Evolutionary conservation across 2,888 invertebrate genomes (phyloP).

Genomic region (Diadegma fenestrale): DNA sequence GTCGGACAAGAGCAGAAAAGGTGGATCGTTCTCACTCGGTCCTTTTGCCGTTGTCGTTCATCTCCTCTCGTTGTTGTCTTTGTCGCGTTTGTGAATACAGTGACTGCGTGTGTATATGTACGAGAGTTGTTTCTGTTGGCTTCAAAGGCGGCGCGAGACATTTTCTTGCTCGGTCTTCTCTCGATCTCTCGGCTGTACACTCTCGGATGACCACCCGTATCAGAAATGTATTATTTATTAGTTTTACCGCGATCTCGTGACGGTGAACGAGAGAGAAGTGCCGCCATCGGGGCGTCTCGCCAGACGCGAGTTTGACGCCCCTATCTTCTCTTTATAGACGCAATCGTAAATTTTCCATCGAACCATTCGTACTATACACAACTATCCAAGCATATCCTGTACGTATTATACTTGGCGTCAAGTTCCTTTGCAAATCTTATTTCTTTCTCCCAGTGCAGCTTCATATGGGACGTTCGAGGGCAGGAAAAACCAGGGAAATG

Average conservation of each 20-base stretch:
- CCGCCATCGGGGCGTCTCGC: slow-evolving; percentile 66
- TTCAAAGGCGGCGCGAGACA: slow-evolving; percentile 76
- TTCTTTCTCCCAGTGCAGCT: background rate
- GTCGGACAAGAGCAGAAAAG: slow-evolving; percentile 1
- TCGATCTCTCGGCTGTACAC: slow-evolving; percentile 43
- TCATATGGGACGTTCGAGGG: slow-evolving; percentile 11
- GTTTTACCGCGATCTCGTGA: slow-evolving; percentile 70
- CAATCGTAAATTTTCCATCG: slow-evolving; percentile 75
- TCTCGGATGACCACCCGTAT: slow-evolving; percentile 74
- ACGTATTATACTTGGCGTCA: slow-evolving; percentile 34
- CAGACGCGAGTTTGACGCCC: slow-evolving; percentile 63
- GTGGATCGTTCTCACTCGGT: slow-evolving; percentile 46
- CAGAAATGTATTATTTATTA: slow-evolving; percentile 79
- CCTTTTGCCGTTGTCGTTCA: slow-evolving; percentile 38
- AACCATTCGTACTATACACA: slow-evolving; percentile 52
- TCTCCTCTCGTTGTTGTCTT: slow-evolving; percentile 49
- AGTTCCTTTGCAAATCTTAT: background rate
- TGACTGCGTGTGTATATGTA: background rate
- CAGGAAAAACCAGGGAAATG: background rate
- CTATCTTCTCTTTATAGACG: slow-evolving; percentile 68
- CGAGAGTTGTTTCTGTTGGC: slow-evolving; percentile 64
- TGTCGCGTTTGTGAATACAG: slow-evolving; percentile 39
- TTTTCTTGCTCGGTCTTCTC: slow-evolving; percentile 69
- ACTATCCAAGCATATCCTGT: slow-evolving; percentile 43
- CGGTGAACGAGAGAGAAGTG: slow-evolving; percentile 68